Percentiles rank a stretch among this genome's conserved stretches.
phyloP scores from a whole-genome alignment of 2,113 vertebrate genomes.

The Strigops habroptila region DNA sequence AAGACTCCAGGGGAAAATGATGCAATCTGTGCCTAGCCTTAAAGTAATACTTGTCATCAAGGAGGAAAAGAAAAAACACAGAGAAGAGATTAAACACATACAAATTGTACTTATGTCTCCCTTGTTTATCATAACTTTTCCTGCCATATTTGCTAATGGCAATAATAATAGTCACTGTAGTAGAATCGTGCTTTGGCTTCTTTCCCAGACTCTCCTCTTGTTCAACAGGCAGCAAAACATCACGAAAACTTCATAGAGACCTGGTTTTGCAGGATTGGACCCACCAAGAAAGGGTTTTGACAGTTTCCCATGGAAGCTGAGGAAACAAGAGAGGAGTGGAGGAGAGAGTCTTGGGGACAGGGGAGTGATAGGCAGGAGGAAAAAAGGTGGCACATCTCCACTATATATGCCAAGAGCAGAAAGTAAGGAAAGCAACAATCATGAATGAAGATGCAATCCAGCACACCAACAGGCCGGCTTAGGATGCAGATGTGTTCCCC shows the following conservation, averaged over 20 bases:
- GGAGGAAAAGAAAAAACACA: not conserved
- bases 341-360: not conserved
- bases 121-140: conserved; percentile 28
- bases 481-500: not conserved
- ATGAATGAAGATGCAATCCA: not conserved
- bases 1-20: not conserved
- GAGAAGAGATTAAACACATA: not conserved
- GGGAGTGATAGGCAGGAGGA: not conserved
- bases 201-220: conserved; percentile 13
- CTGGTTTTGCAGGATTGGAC: not conserved
- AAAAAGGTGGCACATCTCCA: not conserved
- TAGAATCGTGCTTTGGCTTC: not conserved
- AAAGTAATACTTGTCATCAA: not conserved
- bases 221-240: not conserved
- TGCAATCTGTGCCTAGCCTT: not conserved
- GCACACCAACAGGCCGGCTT: not conserved
- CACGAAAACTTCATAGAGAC: not conserved
- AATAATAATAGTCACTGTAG: not conserved
- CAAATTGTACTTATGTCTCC: not conserved
- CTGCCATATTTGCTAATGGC: not conserved
- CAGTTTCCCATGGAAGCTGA: not conserved
- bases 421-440: not conserved
- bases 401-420: not conserved
- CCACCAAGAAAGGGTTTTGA: not conserved
- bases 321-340: not conserved